Base-by-base conservation (phyloP, 2,113 vertebrate genomes). In the Lates calcarifer region DNA sequence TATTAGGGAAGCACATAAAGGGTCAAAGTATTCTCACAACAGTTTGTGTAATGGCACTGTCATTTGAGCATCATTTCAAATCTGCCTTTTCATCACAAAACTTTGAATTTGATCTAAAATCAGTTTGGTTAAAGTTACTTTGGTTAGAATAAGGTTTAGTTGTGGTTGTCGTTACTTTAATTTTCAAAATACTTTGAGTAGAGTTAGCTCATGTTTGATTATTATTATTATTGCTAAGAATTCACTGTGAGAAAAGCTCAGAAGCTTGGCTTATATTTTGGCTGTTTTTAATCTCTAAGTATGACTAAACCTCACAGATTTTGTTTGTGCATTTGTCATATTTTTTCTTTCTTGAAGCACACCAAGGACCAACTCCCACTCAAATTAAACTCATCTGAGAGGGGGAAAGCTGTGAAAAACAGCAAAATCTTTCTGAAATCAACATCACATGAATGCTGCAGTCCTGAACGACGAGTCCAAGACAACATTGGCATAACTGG, bases 1-100 rank as follows among this genome's bases (percentile, higher is more conserved):
- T 87, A 2, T 71, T 68, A 87, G 83, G 85, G 84, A 86, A 88
- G 88, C 84, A 87, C 13, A 39, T 51, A 41, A 84, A 82, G 58
- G 51, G 24, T 64, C 33, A 29, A 64, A 43, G 39, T 45, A 39
- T 76, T 72, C 47, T 68, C 56, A 62, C 72, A 60, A 45, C 18
- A 28, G 2, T 18, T 87, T 47, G 45, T 71, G 58, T 57, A 18
- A 74, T 82, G 79, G 68, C 87, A 83, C 74, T 6, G 18, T 62
- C 37, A 47, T 41, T 31, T 67, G 14, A 51, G 31, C 10, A 9
- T 14, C 2, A 56, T 57, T 24, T 72, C n/a, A 77, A 55, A 61
- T 65, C 58, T 61, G 58, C 39, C 17, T 17, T 55, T 45, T 55
- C 14, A 53, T 74, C 15, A 64, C 33, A 39, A 66, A 63, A 51